Evolutionary conservation across 2,113 vertebrate species (phyloP), one percentile per base, ranked within the genome.

Genomic region (Chamaea fasciata): DNA sequence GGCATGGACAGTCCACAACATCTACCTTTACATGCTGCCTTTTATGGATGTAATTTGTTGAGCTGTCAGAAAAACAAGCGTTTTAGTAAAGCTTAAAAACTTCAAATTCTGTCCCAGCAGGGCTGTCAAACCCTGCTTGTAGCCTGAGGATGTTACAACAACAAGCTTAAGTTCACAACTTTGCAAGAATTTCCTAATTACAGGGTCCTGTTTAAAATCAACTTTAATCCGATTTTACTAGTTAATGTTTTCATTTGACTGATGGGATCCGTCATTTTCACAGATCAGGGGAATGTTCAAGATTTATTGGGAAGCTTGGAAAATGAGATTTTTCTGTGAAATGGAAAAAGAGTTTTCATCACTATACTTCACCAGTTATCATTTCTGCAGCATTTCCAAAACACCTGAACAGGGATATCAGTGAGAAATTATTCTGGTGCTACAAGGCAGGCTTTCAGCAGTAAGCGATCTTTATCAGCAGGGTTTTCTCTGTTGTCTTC

Each of bases 131-230:
- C 56, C 41, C 22, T 11, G 18, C 87, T 68, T 87, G 70, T 73
- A 89, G 74, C 65, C 89, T 69, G 67, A 95, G 93, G 95, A 97
- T 92, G 93, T 88, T 83, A 95, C 27, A 35, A 56, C 50, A 82
- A 94, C 92, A 95, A 96, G 94, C 92, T 95, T 88, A 90, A 39
- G 37, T 39, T 39, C 59, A 75, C 69, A 96, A 95, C 83, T 94
- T 89, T 62, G 56, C 68, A 95, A 87, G 92, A 97, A 97, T 94
- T 96, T 97, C 84, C 55, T 95, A 95, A 96, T 96, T 97, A 92
- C 69, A 91, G 59, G 59, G 93, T 90, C 57, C 87, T 95, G 89
- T 71, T 96, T 96, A 91, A 94, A 95, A 97, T 89, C 86, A 92
- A 95, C 77, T 92, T 88, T 96, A 97, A 97, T 94, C 95, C 16